Base-by-base conservation (phyloP, 2,888 invertebrate species). In the Nymphalis c-album region DNA sequence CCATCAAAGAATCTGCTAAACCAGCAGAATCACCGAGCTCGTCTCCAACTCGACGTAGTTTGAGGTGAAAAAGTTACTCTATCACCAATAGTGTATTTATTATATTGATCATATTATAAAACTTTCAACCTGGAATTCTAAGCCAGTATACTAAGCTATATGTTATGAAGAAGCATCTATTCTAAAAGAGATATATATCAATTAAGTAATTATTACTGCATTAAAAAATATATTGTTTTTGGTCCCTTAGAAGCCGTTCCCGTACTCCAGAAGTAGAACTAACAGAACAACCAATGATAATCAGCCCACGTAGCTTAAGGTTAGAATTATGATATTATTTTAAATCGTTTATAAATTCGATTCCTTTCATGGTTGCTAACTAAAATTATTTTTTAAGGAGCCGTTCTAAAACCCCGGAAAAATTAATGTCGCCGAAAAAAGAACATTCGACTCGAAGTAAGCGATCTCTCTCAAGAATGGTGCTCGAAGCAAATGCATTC, bases 331-430 rank as follows among this genome's bases (percentile, higher is more conserved):
- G 7, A 7, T 7, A 40, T 8, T 40, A 8, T 40, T 40, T 22
- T 22, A 48, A 48, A 48, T 48, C 7, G 16, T n/a, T 17, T 48
- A 48, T 48, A n/a, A 48, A 40, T 40, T 40, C 40, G 3, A 13
- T 48, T 7, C 7, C 7, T n/a, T 7, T n/a, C n/a, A 53, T 51
- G 2, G 3, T n/a, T 60, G 4, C 20, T 18, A 8, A 26, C 22
- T 22, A 31, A 31, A 31, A 31, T 45, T 7, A 5, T n/a, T 45
- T 58, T 82, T 72, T 70, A 74, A 92, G 91, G 67, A 86, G 85
- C 73, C 85, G 89, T 22, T 84, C 90, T 2, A 91, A 88, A 77
- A 93, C 92, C 3, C 92, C 92, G 10, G 92, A 92, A 69, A 91
- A 89, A 74, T 68, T 86, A 1, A 82, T 88, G 78, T 85, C 91